These are phyloP conservation scores for Mesembrinibis cayennensis DNA, from an alignment of 2,113 vertebrate genomes.

Conservation along the genomic window DNA sequence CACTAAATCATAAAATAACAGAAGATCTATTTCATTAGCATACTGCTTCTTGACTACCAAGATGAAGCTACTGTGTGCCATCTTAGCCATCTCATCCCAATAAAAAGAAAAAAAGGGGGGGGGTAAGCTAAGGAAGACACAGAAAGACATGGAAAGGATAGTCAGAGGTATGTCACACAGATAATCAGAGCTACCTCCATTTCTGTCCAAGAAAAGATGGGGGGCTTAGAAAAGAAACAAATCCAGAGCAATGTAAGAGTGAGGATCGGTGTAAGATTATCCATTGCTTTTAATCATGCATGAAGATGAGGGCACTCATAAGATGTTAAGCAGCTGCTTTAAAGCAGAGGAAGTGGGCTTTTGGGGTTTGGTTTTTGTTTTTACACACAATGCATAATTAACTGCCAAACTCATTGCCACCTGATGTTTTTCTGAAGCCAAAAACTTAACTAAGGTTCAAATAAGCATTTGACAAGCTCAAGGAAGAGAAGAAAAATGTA, in stretches of 20 bases:
- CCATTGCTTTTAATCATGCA: background rate
- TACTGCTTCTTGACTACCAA: background rate
- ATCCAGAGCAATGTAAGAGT: background rate
- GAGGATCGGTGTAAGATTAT: background rate
- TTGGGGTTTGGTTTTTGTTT: background rate
- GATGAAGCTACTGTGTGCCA: background rate
- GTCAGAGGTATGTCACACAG: background rate
- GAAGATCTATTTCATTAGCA: background rate
- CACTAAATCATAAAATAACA: background rate
- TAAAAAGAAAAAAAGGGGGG: background rate
- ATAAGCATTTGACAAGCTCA: background rate
- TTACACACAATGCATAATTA: background rate
- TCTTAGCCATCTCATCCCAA: background rate
- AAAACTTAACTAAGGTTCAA: background rate
- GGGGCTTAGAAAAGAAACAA: background rate
- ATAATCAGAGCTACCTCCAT: background rate
- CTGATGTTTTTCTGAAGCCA: background rate
- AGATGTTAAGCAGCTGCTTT: background rate
- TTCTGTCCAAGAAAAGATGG: background rate
- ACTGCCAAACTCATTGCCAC: background rate
- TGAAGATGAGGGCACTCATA: background rate
- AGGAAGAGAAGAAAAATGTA: background rate
- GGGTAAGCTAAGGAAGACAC: background rate
- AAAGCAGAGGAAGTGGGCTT: background rate
- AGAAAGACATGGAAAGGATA: background rate